Base-by-base conservation (phyloP, 2,113 vertebrate genomes). In the Zosterops pallidus region DNA sequence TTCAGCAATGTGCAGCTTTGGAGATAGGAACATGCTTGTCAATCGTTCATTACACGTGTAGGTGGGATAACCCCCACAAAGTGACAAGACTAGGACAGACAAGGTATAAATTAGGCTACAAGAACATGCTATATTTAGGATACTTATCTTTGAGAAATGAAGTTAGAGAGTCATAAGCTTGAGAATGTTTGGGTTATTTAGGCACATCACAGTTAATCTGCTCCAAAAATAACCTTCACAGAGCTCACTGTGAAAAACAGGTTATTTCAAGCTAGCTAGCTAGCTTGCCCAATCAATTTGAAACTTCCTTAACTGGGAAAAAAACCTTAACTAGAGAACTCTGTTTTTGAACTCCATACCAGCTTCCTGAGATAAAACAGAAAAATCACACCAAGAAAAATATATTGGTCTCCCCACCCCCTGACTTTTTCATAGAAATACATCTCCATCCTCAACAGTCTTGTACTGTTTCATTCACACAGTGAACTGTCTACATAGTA, bases 111-210 rank as follows among this genome's bases (percentile, higher is more conserved):
- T 86, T 14, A 79, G 53, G 78, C 81, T 94, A 81, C 56, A 53
- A 46, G 72, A 91, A 91, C 24, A 5, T 29, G 39, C 83, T 91
- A 75, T 86, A 71, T 76, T 92, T 94, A 94, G 69, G 49, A 70
- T 83, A 26, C 41, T 90, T 86, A 63, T 65, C 80, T 63, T 77
- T 68, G 62, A 92, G 62, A 86, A 95, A 86, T 71, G 23, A 92
- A 94, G 84, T 75, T 82, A 84, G 21, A 74, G 70, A 94, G 60
- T 64, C 69, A 80, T 31, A 84, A 87, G 88, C 91, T 84, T 70
- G 26, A 78, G 52, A 81, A 75, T 25, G 29, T 87, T 94, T 81
- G 50, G n/a, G 69, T 94, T 86, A 89, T 87, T 95, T 75, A 96
- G 89, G 70, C 52, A 72, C 81, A 64, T 42, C 29, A 53, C 60